Percentiles rank a stretch among this genome's conserved stretches.
phyloP scores from a whole-genome alignment of 2,888 invertebrate species.

The Liodrosophila aerea region DNA sequence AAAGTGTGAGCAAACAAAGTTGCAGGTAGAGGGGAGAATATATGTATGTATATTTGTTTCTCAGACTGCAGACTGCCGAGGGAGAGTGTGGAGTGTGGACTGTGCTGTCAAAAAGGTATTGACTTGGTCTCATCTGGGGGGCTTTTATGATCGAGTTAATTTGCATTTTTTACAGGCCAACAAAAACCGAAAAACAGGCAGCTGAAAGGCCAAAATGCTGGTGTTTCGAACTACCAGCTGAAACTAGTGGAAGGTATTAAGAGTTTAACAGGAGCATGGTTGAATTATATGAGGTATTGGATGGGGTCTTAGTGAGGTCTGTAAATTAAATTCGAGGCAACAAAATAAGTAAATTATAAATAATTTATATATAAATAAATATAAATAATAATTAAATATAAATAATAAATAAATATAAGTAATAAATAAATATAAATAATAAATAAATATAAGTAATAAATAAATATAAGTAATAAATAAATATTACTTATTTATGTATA shows the following conservation, averaged over 20 bases:
- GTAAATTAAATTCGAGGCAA: too few species aligned
- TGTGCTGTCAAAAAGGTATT: constrained; percentile 54
- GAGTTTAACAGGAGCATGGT: too few species aligned
- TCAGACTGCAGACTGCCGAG: neutral
- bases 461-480: too few species aligned
- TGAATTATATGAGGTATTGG: too few species aligned
- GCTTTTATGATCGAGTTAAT: constrained; percentile 74
- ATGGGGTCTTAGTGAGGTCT: too few species aligned
- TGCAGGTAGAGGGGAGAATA: neutral
- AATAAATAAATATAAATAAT: too few species aligned
- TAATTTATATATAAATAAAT: neutral
- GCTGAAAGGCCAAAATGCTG: constrained; percentile 16
- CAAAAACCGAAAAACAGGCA: constrained; percentile 25
- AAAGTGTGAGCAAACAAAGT: constrained; percentile 68
- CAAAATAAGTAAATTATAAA: neutral
- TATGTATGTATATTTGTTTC: neutral
- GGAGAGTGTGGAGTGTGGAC: neutral
- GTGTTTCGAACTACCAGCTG: constrained; percentile 6
- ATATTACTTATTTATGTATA: too few species aligned
- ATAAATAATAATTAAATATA: neutral
- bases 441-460: too few species aligned
- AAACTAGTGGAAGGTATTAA: too few species aligned
- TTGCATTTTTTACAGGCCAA: constrained; percentile 54
- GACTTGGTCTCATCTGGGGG: constrained; percentile 58
- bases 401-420: neutral